Evolutionary conservation across 2,113 vertebrate species (phyloP).

Genomic region (Mola mola): DNA sequence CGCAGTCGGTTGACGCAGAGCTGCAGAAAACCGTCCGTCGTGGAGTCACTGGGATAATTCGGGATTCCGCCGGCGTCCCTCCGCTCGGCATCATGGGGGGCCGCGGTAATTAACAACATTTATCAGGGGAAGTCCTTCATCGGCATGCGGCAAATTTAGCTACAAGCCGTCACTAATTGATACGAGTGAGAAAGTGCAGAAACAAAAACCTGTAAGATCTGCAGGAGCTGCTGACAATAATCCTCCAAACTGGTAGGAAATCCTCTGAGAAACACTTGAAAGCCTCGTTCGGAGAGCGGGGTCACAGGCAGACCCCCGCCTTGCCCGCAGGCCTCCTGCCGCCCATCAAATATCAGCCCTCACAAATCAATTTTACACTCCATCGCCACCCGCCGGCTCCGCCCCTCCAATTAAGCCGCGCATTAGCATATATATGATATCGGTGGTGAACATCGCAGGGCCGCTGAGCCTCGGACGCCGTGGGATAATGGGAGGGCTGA

Average conservation of each 20-base stretch:
- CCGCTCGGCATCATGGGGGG: conserved; percentile 83
- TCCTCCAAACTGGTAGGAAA: too few species aligned
- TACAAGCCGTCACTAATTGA: conserved; percentile 92
- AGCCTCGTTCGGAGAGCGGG: too few species aligned
- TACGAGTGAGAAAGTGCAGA: conserved; percentile 84
- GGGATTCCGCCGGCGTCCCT: too few species aligned
- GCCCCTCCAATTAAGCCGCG: conserved; percentile 95
- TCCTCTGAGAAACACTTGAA: background rate
- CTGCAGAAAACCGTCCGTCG: too few species aligned
- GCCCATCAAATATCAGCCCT: conserved; percentile 93
- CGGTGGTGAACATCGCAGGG: conserved; percentile 96
- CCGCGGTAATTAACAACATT: conserved; percentile 90
- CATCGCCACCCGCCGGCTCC: conserved; percentile 90
- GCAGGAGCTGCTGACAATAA: too few species aligned
- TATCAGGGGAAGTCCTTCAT: conserved; percentile 90
- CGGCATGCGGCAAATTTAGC: conserved; percentile 91
- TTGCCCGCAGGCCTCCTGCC: conserved; percentile 80
- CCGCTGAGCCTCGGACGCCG: conserved; percentile 91
- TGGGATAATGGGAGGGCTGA: conserved; percentile 95
- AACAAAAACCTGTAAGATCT: conserved; percentile 81
- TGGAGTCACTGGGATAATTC: too few species aligned
- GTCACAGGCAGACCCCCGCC: too few species aligned
- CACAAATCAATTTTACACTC: conserved; percentile 99
- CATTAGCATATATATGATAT: conserved; percentile 99
- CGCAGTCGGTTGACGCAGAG: too few species aligned